These are phyloP conservation scores for Squalus acanthias DNA, from an alignment of 2,797 vertebrate species.

Conservation along the genomic window DNA sequence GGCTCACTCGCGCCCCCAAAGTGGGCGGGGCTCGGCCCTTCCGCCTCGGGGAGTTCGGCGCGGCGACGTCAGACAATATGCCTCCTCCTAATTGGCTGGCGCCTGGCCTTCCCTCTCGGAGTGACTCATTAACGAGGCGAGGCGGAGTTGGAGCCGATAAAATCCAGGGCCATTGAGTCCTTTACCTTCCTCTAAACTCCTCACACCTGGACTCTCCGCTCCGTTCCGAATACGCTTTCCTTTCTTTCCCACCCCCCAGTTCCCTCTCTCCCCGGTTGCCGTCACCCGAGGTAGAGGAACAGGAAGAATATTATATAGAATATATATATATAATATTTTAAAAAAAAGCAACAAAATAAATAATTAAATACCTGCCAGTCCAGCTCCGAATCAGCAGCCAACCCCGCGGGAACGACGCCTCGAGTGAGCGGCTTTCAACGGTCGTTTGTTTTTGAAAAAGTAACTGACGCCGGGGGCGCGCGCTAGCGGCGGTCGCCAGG, in stretches of 20 bases:
- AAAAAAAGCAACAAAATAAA: background rate
- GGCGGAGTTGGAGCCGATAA: slow-evolving; percentile 16
- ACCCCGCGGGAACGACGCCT: background rate
- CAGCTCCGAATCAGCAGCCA: background rate
- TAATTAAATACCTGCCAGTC: background rate
- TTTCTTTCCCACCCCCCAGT: too few relatives aligned
- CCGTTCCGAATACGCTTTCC: background rate
- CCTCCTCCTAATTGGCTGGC: slow-evolving; percentile 55
- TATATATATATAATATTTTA: background rate
- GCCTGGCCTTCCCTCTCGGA: slow-evolving; percentile 40
- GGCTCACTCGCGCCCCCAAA: background rate
- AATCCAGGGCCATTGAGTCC: slow-evolving; percentile 11
- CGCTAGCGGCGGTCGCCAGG: slow-evolving; percentile 30
- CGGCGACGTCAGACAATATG: slow-evolving; percentile 37
- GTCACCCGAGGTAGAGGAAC: slow-evolving; percentile 30
- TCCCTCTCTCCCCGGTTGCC: background rate
- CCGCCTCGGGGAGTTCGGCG: slow-evolving; percentile 44
- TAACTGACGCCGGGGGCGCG: background rate
- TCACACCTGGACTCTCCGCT: background rate
- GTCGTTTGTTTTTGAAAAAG: background rate
- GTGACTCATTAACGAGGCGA: background rate
- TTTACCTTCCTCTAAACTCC: slow-evolving; percentile 15
- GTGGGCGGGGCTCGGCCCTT: slow-evolving; percentile 40
- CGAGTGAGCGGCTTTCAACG: background rate
- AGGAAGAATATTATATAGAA: background rate